A percentile compares a stretch with the other conserved stretches of the same genome.
phyloP scores from a whole-genome alignment of 2,797 vertebrate species.

The Erethizon dorsatum region DNA sequence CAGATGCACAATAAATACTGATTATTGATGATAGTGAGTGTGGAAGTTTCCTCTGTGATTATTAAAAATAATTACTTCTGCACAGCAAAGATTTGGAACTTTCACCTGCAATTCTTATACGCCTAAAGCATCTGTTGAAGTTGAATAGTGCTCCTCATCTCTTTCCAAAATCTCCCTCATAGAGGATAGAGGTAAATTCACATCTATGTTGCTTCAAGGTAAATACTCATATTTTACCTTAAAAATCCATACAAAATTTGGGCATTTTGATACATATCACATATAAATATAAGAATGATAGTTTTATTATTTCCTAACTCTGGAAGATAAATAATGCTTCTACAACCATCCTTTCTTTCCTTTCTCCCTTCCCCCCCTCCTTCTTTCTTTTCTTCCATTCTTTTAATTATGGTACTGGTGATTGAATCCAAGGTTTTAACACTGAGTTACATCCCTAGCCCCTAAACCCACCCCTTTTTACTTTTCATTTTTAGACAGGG shows the following conservation, averaged over 20 bases:
- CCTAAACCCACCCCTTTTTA: neutral
- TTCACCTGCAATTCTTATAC: neutral
- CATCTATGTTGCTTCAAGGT: neutral
- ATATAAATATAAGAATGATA: neutral
- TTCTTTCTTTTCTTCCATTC: neutral
- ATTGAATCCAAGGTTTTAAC: neutral
- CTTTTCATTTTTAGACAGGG: neutral
- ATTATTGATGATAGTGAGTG: neutral
- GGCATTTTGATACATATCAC: neutral
- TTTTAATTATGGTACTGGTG: neutral
- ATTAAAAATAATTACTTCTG: conserved; percentile 15
- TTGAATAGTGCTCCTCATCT: neutral
- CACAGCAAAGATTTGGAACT: neutral
- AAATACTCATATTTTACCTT: neutral
- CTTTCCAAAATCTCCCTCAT: neutral
- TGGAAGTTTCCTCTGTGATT: neutral
- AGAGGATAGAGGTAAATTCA: neutral
- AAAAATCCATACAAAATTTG: neutral
- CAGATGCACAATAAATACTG: neutral
- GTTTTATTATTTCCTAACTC: neutral
- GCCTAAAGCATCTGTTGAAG: neutral
- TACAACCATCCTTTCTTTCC: neutral
- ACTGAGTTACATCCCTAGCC: neutral
- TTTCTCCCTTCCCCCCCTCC: too few species aligned
- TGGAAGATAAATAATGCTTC: neutral